phyloP scores from a whole-genome alignment of 2,797 vertebrate genomes.

The Megaceryle alcyon region DNA sequence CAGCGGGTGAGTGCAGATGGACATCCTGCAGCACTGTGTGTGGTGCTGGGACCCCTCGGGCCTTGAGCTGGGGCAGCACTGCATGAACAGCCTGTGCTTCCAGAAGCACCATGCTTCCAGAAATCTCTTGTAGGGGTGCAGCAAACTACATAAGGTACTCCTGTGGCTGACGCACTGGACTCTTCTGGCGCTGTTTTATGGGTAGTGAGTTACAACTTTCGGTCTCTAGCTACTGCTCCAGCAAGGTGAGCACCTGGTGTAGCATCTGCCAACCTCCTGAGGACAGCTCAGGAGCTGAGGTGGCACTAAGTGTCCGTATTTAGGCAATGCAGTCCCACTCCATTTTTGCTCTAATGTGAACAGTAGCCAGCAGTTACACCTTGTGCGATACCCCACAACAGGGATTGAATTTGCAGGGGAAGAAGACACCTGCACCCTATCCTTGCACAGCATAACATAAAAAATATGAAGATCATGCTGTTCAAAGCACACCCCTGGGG shows the following conservation, averaged over 20 bases:
- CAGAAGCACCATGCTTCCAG: not conserved
- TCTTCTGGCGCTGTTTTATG: not conserved
- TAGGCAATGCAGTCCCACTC: not conserved
- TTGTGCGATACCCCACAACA: not conserved
- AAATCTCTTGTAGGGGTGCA: not conserved
- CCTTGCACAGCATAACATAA: not conserved
- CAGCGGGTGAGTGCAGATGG: accelerated
- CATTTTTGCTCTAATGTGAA: not conserved
- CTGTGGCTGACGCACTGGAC: not conserved
- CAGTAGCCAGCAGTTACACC: not conserved
- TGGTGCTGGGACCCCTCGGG: accelerated
- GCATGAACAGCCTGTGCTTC: accelerated
- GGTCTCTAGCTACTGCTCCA: not conserved
- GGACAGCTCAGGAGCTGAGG: not conserved
- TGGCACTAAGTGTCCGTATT: not conserved
- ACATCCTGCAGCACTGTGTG: not conserved
- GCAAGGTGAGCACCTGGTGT: not conserved
- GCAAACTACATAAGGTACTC: not conserved
- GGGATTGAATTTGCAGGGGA: not conserved
- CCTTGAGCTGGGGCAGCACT: not conserved
- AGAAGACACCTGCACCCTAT: not conserved
- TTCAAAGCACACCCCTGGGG: not conserved
- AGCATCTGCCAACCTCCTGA: not conserved
- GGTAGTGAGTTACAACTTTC: not conserved
- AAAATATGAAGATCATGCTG: not conserved